phyloP scores from a whole-genome alignment of 2,797 vertebrate species.

The Loriculus beryllinus region DNA sequence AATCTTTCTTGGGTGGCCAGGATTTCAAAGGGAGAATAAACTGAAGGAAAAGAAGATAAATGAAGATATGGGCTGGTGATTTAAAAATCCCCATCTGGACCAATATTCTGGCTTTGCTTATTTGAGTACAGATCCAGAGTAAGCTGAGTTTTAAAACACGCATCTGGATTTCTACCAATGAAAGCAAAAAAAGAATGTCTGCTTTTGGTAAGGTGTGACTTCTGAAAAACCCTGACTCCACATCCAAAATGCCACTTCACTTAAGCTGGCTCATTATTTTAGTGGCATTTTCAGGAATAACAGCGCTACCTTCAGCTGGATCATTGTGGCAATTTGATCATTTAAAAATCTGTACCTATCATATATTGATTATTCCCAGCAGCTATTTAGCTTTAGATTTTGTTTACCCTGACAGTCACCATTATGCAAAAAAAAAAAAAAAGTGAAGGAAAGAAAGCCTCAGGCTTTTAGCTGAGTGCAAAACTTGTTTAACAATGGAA shows the following conservation, averaged over 20 bases:
- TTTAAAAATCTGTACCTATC: background rate
- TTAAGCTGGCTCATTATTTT: background rate
- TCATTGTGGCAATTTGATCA: background rate
- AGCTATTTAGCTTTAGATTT: background rate
- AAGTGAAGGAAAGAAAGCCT: background rate
- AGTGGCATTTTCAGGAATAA: background rate
- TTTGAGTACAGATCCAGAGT: background rate
- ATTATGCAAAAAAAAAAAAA: accelerated
- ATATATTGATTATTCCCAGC: background rate
- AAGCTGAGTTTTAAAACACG: background rate
- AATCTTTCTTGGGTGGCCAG: background rate
- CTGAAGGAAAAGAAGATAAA: background rate
- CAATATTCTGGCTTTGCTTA: background rate
- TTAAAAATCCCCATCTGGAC: background rate
- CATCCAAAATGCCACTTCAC: background rate
- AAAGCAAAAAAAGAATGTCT: background rate
- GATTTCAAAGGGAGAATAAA: background rate
- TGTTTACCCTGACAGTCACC: background rate
- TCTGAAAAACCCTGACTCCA: background rate
- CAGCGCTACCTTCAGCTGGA: background rate
- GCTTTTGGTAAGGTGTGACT: background rate
- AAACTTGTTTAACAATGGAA: background rate
- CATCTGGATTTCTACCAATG: background rate
- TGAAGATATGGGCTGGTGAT: background rate
- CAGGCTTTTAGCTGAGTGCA: background rate